Evolutionary conservation across 2,113 vertebrate genomes (phyloP).

Genomic region (Misgurnus anguillicaudatus): DNA sequence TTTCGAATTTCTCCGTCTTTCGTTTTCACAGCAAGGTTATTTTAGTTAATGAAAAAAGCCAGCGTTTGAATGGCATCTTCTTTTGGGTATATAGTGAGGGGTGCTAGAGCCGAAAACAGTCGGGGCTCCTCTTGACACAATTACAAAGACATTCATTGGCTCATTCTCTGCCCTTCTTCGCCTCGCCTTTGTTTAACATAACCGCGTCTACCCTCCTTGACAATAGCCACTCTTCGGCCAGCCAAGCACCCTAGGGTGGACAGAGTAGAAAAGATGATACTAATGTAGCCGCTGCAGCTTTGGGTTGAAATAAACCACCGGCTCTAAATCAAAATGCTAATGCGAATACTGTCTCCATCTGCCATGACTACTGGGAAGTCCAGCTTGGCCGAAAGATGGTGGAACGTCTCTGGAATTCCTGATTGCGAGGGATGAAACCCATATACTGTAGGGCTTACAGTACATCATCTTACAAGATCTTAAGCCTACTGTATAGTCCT

Average conservation of each 20-base stretch:
- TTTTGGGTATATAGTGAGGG: slow-evolving; percentile 64
- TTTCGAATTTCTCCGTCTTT: slow-evolving; percentile 3
- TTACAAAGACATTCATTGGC: slow-evolving; percentile 67
- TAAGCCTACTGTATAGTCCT: not conserved
- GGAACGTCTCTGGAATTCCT: slow-evolving; percentile 2
- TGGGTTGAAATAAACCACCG: slow-evolving; percentile 65
- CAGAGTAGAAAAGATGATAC: slow-evolving; percentile 65
- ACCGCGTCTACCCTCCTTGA: slow-evolving; percentile 57
- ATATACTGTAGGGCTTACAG: not conserved
- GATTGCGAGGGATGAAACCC: not conserved
- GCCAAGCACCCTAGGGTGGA: slow-evolving; percentile 64
- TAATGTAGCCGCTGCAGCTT: slow-evolving; percentile 66
- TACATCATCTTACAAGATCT: not conserved
- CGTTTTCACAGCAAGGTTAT: slow-evolving; percentile 35
- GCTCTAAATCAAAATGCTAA: slow-evolving; percentile 67
- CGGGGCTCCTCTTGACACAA: slow-evolving; percentile 68
- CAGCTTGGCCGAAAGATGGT: slow-evolving; percentile 3
- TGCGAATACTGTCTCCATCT: slow-evolving; percentile 53
- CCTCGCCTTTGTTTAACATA: slow-evolving; percentile 71
- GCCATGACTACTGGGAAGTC: slow-evolving; percentile 45
- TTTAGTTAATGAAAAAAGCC: slow-evolving; percentile 65
- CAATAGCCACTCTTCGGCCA: slow-evolving; percentile 61
- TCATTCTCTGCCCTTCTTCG: slow-evolving; percentile 59
- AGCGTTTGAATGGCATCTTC: slow-evolving; percentile 65
- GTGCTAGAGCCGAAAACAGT: slow-evolving; percentile 62